Evolutionary conservation across 64 coral and sea anemone species (phyloP).

Genomic region (Hydrozoanthus tunicans): DNA sequence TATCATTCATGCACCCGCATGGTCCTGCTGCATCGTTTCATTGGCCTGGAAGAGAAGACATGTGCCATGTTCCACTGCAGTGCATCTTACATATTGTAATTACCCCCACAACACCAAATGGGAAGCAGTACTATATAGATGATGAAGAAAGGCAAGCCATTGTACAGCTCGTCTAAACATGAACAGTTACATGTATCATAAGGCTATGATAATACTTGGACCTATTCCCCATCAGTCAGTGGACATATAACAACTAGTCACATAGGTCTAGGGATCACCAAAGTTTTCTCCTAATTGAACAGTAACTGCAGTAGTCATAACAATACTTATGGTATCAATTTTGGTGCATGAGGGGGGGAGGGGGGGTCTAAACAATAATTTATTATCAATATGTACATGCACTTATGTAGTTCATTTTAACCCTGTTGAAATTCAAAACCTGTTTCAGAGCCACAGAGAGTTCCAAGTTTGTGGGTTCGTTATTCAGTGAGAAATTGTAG

Average conservation of each 20-base stretch:
- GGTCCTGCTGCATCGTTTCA: background rate
- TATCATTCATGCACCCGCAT: background rate
- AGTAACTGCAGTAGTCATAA: background rate
- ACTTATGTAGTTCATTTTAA: too few species aligned
- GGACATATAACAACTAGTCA: constrained; percentile 7
- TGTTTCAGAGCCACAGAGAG: too few species aligned
- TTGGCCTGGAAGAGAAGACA: background rate
- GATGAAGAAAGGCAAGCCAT: background rate
- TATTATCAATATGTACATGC: too few species aligned
- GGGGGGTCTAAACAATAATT: too few species aligned
- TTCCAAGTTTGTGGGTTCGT: too few species aligned
- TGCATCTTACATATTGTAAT: background rate
- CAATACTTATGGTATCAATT: background rate
- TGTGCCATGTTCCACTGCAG: background rate
- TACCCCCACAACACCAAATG: background rate
- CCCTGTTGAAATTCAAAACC: too few species aligned
- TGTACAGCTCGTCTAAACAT: background rate
- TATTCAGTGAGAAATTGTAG: too few species aligned
- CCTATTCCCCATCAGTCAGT: constrained; percentile 6
- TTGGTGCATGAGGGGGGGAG: background rate
- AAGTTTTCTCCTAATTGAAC: background rate
- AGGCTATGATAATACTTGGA: constrained; percentile 8
- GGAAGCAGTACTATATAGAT: background rate
- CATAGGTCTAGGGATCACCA: constrained; percentile 3
- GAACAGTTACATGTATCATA: background rate